phyloP scores from a whole-genome alignment of 2,888 invertebrate species.

The Drosophila siamana region DNA sequence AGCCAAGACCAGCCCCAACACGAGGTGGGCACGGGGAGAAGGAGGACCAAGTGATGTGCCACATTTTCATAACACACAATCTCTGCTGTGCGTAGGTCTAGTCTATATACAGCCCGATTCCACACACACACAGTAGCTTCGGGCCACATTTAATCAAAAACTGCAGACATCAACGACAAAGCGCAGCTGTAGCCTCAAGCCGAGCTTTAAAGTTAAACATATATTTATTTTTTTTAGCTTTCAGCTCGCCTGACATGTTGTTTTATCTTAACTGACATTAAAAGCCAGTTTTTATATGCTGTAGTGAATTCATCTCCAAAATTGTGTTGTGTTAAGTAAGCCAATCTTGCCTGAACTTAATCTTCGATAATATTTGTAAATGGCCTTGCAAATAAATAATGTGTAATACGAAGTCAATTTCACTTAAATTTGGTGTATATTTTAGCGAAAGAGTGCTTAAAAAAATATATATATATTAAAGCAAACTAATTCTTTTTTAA shows the following conservation, averaged over 20 bases:
- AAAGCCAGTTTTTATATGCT: slow-evolving; percentile 5
- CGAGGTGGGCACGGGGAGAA: neutral
- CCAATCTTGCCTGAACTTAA: neutral
- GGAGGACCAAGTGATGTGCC: slow-evolving; percentile 11
- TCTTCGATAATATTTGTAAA: neutral
- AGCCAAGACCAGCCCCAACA: neutral
- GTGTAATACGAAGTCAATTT: no score
- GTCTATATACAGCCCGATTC: neutral
- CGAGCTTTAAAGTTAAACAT: slow-evolving; percentile 38
- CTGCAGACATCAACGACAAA: slow-evolving; percentile 43
- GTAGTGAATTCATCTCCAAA: neutral
- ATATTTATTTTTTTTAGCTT: slow-evolving; percentile 21
- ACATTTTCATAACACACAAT: slow-evolving; percentile 60
- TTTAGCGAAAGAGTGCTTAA: no score
- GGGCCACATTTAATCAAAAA: slow-evolving; percentile 75
- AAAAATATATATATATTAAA: no score
- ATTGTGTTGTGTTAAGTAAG: neutral
- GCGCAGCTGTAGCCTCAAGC: slow-evolving; percentile 17
- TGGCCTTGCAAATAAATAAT: no score
- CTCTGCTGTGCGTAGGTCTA: slow-evolving; percentile 24
- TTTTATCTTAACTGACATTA: slow-evolving; percentile 26
- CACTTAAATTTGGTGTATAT: no score
- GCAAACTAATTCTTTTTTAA: no score
- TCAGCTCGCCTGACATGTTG: slow-evolving; percentile 12
- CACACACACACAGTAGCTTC: slow-evolving; percentile 42